Evolutionary conservation across 2,113 vertebrate genomes (phyloP).

Genomic region (Cygnus atratus): DNA sequence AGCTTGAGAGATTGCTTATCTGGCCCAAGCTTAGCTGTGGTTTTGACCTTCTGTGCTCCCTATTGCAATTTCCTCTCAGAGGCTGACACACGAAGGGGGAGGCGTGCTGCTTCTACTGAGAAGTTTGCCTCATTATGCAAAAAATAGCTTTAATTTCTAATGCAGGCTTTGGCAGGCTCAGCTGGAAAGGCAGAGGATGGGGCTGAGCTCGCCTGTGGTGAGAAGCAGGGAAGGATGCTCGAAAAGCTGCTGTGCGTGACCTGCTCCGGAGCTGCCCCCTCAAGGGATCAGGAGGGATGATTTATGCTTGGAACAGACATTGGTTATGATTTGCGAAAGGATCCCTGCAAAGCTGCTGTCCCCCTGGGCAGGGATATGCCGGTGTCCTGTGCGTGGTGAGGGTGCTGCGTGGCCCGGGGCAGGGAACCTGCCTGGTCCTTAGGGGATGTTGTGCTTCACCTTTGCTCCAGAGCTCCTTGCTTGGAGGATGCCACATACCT

Average conservation of each 20-base stretch:
- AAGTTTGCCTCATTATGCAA: background rate
- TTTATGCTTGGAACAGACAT: background rate
- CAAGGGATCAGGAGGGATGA: background rate
- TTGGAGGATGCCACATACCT: accelerated
- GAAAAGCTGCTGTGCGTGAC: background rate
- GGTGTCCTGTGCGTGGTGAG: background rate
- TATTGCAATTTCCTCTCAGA: background rate
- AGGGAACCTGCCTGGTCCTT: background rate
- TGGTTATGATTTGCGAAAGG: background rate
- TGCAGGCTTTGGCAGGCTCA: background rate
- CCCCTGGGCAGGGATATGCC: background rate
- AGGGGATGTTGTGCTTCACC: background rate
- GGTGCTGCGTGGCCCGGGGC: background rate
- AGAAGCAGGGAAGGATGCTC: background rate
- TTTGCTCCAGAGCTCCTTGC: background rate
- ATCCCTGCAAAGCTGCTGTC: background rate
- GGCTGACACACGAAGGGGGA: background rate
- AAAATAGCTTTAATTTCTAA: background rate
- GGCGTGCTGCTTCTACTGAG: background rate
- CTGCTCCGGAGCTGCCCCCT: background rate
- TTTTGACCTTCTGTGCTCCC: background rate
- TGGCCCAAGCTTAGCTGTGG: background rate
- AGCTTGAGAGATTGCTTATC: background rate
- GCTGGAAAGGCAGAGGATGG: background rate
- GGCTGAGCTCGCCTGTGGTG: background rate